phyloP scores from a whole-genome alignment of 2,797 vertebrate genomes.

The Dicrostonyx torquatus region DNA sequence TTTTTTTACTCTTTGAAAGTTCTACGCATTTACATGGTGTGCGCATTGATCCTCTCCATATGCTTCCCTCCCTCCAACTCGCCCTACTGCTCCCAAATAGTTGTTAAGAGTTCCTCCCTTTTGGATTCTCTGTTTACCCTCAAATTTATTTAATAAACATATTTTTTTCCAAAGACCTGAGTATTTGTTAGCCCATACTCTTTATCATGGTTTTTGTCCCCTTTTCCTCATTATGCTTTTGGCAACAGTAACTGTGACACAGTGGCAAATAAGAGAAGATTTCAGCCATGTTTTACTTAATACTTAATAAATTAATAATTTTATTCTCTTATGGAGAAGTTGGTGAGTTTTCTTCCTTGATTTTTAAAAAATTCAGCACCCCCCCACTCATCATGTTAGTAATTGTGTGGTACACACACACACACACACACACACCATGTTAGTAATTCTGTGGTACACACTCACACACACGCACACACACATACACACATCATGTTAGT shows the following conservation, averaged over 20 bases:
- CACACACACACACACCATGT: not conserved
- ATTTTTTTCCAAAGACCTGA: not conserved
- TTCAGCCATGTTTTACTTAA: not conserved
- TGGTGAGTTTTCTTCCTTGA: not conserved
- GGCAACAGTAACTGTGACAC: not conserved
- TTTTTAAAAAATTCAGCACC: not conserved
- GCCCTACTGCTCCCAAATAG: not conserved
- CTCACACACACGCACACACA: not conserved
- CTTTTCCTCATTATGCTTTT: not conserved
- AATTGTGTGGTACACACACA: not conserved
- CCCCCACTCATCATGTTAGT: not conserved
- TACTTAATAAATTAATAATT: not conserved
- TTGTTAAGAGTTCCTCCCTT: not conserved
- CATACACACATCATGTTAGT: not conserved
- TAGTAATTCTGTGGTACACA: not conserved
- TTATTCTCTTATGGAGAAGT: not conserved
- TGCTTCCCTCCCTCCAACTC: not conserved
- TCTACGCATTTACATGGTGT: not conserved
- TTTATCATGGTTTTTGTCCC: not conserved
- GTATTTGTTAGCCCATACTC: not conserved
- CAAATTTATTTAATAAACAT: not conserved
- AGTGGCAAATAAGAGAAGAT: not conserved
- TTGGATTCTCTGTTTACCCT: not conserved
- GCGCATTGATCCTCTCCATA: not conserved
- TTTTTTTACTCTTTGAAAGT: not conserved